A percentile compares a stretch with the other conserved stretches of the same genome.
phyloP scores from a whole-genome alignment of 2,113 vertebrate species.

The Aviceda subcristata region DNA sequence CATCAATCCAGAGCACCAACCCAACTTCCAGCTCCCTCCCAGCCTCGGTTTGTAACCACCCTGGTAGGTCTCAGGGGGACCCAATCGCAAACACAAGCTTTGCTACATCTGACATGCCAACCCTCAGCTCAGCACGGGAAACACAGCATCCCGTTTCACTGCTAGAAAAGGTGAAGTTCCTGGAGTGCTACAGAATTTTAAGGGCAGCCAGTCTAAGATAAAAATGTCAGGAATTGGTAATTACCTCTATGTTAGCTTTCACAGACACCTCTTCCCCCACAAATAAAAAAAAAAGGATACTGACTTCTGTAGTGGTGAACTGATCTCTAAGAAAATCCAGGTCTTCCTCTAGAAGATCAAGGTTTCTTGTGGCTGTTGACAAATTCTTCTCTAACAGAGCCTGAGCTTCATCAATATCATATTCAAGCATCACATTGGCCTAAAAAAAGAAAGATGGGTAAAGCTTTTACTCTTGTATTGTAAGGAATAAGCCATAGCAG shows the following conservation, averaged over 20 bases:
- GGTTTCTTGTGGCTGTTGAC: slow-evolving; percentile 89
- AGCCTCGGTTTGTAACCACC: background rate
- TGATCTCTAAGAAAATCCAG: slow-evolving; percentile 97
- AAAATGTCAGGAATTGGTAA: background rate
- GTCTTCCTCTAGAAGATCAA: slow-evolving; percentile 93
- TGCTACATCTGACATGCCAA: background rate
- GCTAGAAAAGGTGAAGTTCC: background rate
- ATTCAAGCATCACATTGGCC: slow-evolving; percentile 99
- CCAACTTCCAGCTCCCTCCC: background rate
- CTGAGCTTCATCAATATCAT: slow-evolving; percentile 95
- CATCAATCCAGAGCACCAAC: background rate
- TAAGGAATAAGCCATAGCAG: background rate
- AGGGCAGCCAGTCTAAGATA: background rate
- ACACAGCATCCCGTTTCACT: accelerated
- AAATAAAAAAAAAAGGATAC: slow-evolving; percentile 86
- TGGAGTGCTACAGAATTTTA: background rate
- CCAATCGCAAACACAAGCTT: background rate
- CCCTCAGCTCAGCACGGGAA: background rate
- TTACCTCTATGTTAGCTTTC: background rate
- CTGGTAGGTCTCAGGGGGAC: accelerated
- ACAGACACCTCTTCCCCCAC: background rate
- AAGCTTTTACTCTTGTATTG: background rate
- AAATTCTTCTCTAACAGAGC: slow-evolving; percentile 95
- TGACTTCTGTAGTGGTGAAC: slow-evolving; percentile 99
- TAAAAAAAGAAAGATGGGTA: slow-evolving; percentile 21